phyloP scores from a whole-genome alignment of 92 coral and sea anemone species.

The Heliopora coerulea region DNA sequence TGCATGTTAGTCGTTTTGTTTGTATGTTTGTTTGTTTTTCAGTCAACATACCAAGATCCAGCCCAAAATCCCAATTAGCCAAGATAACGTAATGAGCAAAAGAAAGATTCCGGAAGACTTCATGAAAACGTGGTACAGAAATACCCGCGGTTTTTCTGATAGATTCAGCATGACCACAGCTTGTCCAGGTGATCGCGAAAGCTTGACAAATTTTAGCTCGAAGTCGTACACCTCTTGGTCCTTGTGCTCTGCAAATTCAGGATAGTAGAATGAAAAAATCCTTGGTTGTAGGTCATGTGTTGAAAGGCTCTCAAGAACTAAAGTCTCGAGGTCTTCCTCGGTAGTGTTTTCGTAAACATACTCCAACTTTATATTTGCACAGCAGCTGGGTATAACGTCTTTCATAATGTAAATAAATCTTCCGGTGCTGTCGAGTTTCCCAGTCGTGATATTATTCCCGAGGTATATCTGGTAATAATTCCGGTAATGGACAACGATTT shows the following conservation, averaged over 20 bases:
- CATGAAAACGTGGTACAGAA: conserved; percentile 22
- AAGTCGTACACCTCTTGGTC: neutral
- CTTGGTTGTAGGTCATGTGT: too few relatives aligned
- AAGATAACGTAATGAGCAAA: conserved; percentile 22
- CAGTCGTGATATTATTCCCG: neutral
- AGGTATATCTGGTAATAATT: neutral
- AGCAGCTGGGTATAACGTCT: neutral
- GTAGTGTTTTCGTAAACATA: neutral
- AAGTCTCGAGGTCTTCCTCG: neutral
- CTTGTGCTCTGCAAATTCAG: conserved; percentile 36
- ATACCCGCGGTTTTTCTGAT: conserved; percentile 6
- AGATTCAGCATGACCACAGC: conserved; percentile 10
- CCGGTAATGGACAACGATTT: neutral
- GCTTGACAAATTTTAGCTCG: conserved; percentile 13
- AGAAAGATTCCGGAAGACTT: conserved; percentile 39
- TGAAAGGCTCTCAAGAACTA: too few relatives aligned
- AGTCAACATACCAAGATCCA: conserved; percentile 18
- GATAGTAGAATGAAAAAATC: neutral
- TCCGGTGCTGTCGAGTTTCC: neutral
- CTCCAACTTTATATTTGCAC: neutral
- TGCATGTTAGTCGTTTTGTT: too few relatives aligned
- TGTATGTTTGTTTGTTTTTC: too few relatives aligned
- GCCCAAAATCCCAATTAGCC: conserved; percentile 20
- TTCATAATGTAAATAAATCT: neutral
- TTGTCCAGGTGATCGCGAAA: conserved; percentile 29